phyloP scores from a whole-genome alignment of 2,888 invertebrate genomes.

The Pandemis corylana region DNA sequence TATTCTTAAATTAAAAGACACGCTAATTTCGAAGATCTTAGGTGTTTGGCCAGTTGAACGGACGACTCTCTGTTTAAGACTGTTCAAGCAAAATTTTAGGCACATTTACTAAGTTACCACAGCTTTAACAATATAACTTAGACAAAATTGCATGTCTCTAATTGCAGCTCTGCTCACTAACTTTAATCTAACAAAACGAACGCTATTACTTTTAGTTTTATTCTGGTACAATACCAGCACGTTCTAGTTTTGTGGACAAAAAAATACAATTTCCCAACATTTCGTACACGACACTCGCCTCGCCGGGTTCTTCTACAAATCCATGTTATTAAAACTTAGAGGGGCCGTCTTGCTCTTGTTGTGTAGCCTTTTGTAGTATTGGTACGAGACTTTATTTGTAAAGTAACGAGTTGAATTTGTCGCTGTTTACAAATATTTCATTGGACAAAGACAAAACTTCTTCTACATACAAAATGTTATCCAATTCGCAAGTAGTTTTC shows the following conservation, averaged over 20 bases:
- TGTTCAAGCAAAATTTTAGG: too few relatives aligned
- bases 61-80: too few relatives aligned
- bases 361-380: constrained; percentile 7
- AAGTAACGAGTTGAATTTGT: neutral
- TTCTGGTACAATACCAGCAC: constrained; percentile 4
- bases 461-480: neutral
- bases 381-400: constrained; percentile 2
- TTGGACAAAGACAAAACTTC: neutral
- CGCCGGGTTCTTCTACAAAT: constrained; percentile 29
- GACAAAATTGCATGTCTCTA: neutral
- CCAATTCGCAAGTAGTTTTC: neutral
- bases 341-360: constrained; percentile 14
- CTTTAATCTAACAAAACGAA: neutral
- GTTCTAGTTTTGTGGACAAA: constrained; percentile 21
- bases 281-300: constrained; percentile 15
- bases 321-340: constrained; percentile 38
- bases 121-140: neutral
- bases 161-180: neutral
- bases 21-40: too few relatives aligned
- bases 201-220: neutral
- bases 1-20: too few relatives aligned
- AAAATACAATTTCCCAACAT: constrained; percentile 29
- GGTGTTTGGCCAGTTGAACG: too few relatives aligned
- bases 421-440: neutral
- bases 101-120: neutral